Evolutionary conservation across 2,797 vertebrate genomes (phyloP).

Genomic region (Melanogrammus aeglefinus): DNA sequence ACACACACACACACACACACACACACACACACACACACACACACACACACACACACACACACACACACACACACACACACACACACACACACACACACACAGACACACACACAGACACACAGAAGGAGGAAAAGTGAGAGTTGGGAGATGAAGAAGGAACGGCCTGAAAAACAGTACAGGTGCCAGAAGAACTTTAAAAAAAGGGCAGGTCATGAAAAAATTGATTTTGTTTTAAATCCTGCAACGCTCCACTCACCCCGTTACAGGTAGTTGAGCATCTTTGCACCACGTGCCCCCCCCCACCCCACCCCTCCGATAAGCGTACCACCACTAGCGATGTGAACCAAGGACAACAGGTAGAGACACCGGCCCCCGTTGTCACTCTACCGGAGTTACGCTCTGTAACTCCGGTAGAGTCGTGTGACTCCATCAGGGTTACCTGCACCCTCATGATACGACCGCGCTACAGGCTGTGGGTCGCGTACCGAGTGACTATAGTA

Average conservation of each 20-base stretch:
- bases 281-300: no score
- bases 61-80: background rate
- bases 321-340: no score
- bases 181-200: conserved; percentile 77
- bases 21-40: background rate
- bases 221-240: conserved; percentile 12
- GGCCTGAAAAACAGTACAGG: conserved; percentile 77
- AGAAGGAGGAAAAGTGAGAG: conserved; percentile 28
- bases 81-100: background rate
- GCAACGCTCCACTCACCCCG: no score
- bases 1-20: background rate
- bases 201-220: conserved; percentile 64
- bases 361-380: no score
- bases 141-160: conserved; percentile 43
- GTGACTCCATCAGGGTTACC: no score
- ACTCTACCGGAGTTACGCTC: no score
- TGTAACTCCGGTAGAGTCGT: no score
- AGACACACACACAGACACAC: background rate
- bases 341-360: no score
- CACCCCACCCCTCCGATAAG: no score
- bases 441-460: no score
- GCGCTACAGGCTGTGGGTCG: no score
- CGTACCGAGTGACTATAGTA: conserved; percentile 1
- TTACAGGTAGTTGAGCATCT: no score
- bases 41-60: background rate